A percentile compares a stretch with the other conserved stretches of the same genome.
Evolutionary conservation across 1,140 invertebrate species (phyloP).

Genomic region (Physella acuta): DNA sequence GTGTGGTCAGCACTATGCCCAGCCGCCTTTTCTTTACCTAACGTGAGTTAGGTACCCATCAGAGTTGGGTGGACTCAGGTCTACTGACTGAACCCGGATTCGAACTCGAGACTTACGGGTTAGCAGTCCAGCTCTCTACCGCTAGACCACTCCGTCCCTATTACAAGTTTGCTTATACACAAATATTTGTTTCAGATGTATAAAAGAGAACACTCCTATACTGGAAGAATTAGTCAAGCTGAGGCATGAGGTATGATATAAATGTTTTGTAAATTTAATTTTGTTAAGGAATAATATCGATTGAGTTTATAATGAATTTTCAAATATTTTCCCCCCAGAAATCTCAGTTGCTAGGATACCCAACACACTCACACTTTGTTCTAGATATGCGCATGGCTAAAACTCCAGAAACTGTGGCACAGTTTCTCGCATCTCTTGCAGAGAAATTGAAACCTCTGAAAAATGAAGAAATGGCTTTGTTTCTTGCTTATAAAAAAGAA

Average conservation of each 20-base stretch:
- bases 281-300: not conserved
- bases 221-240: slow-evolving; percentile 64
- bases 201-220: slow-evolving; percentile 62
- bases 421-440: slow-evolving; percentile 62
- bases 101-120: too few species aligned
- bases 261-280: not conserved
- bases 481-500: slow-evolving; percentile 63
- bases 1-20: too few species aligned
- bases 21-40: too few species aligned
- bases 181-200: too few species aligned
- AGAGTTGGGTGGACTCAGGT: too few species aligned
- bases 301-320: not conserved
- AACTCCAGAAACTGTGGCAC: slow-evolving; percentile 59
- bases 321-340: slow-evolving; percentile 46
- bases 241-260: slow-evolving; percentile 56
- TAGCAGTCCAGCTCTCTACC: too few species aligned
- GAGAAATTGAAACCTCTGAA: slow-evolving; percentile 61
- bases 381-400: slow-evolving; percentile 65
- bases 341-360: slow-evolving; percentile 62
- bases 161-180: too few species aligned
- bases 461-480: slow-evolving; percentile 58
- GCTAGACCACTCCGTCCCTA: too few species aligned
- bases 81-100: too few species aligned
- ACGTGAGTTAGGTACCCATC: too few species aligned
- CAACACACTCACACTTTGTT: slow-evolving; percentile 62